Conservation (phyloP, 2,113 vertebrate genomes). For the Vulpes lagopus region DNA sequence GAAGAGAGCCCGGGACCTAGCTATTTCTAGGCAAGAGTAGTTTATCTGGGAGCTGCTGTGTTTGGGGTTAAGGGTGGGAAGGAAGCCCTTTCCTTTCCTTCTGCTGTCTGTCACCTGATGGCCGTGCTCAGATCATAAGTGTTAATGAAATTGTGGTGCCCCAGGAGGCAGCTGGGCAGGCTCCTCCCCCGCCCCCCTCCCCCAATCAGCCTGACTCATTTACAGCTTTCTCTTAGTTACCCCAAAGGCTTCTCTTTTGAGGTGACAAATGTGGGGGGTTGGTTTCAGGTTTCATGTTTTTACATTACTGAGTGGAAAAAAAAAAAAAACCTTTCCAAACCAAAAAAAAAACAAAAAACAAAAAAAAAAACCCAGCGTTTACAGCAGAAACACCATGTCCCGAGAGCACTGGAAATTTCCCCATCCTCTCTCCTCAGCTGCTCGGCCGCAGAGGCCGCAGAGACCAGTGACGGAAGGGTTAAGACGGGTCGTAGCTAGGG, state of each 20-base stretch:
- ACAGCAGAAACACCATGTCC: conserved; percentile 59
- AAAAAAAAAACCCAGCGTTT: conserved; percentile 43
- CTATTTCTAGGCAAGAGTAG: background rate
- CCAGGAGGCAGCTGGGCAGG: conserved; percentile 38
- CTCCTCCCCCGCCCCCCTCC: background rate
- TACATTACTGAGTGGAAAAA: conserved; percentile 77
- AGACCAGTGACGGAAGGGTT: conserved; percentile 1
- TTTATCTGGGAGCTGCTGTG: background rate
- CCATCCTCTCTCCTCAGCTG: conserved; percentile 33
- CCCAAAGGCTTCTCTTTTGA: conserved; percentile 77
- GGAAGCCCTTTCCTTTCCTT: conserved; percentile 46
- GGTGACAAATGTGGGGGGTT: conserved; percentile 71
- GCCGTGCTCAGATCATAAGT: conserved; percentile 54
- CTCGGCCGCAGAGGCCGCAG: background rate
- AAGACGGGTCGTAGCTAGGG: conserved; percentile 1
- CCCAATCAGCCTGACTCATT: conserved; percentile 76
- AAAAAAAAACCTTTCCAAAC: conserved; percentile 61
- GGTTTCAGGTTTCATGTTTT: conserved; percentile 82
- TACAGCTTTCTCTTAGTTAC: conserved; percentile 69
- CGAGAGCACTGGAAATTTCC: conserved; percentile 65
- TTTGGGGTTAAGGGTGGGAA: conserved; percentile 46
- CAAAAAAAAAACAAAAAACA: conserved; percentile 64
- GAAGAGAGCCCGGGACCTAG: background rate
- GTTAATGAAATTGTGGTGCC: conserved; percentile 68
- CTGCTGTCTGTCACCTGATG: conserved; percentile 56